Conservation (phyloP, 2,888 invertebrate species). For the Amphipyra berbera region DNA sequence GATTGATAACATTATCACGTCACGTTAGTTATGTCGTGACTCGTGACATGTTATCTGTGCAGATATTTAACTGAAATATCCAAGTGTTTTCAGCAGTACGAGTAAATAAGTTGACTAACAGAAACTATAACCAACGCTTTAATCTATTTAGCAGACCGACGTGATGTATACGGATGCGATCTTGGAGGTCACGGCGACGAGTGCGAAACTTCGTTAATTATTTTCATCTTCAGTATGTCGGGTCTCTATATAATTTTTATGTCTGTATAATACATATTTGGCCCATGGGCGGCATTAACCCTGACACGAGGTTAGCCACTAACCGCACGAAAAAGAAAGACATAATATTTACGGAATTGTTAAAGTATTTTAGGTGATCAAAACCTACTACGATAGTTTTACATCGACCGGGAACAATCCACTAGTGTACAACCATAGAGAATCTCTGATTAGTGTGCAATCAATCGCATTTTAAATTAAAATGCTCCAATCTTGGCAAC, state of each 20-base stretch:
- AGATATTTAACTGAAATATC: constrained; percentile 23
- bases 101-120: constrained; percentile 24
- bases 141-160: constrained; percentile 47
- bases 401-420: too few relatives aligned
- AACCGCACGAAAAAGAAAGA: too few relatives aligned
- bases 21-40: constrained; percentile 37
- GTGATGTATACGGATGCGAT: constrained; percentile 48
- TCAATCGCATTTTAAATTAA: too few relatives aligned
- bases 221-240: constrained; percentile 19
- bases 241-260: not conserved
- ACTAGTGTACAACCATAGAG: too few relatives aligned
- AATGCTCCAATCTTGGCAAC: too few relatives aligned
- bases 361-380: too few relatives aligned
- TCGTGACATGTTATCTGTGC: constrained; percentile 36
- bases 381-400: too few relatives aligned
- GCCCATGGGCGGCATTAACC: too few relatives aligned
- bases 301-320: too few relatives aligned
- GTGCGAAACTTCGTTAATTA: constrained; percentile 18
- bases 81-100: constrained; percentile 13
- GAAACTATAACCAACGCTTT: constrained; percentile 39
- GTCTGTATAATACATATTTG: too few relatives aligned
- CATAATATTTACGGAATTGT: too few relatives aligned
- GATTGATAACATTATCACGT: constrained; percentile 42
- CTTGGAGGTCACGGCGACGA: constrained; percentile 40
- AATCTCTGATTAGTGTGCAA: too few relatives aligned